phyloP scores from a whole-genome alignment of 2,113 vertebrate species.

The Arenaria interpres region DNA sequence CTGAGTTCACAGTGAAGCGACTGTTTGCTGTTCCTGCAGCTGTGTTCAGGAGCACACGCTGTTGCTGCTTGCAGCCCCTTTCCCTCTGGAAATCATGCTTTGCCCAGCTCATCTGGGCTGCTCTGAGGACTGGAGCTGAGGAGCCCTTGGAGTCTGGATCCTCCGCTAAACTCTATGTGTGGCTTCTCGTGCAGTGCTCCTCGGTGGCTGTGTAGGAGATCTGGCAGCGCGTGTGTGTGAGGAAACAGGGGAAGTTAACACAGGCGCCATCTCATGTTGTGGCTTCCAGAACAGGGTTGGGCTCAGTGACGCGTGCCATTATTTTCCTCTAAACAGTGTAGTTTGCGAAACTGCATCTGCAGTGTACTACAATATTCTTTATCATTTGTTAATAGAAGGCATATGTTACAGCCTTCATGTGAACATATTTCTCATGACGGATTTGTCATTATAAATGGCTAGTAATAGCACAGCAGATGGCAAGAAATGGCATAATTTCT shows the following conservation, averaged over 20 bases:
- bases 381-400: slow-evolving; percentile 49
- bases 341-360: neutral
- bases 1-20: neutral
- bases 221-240: neutral
- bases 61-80: neutral
- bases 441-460: slow-evolving; percentile 30
- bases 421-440: slow-evolving; percentile 36
- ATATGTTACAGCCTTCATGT: slow-evolving; percentile 30
- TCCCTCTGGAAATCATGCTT: neutral
- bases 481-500: neutral
- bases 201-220: neutral
- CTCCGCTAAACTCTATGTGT: neutral
- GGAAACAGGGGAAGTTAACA: neutral
- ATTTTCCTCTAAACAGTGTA: neutral
- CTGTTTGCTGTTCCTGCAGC: neutral
- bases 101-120: neutral
- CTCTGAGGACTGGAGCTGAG: neutral
- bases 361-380: neutral
- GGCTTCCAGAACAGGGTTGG: neutral
- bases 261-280: neutral
- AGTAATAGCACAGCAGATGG: slow-evolving; percentile 49
- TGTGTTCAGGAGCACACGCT: neutral
- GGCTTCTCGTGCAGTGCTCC: neutral
- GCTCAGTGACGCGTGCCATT: neutral
- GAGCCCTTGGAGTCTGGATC: neutral